Evolutionary conservation across 2,113 vertebrate genomes (phyloP).

Genomic region (Petroica traversi): DNA sequence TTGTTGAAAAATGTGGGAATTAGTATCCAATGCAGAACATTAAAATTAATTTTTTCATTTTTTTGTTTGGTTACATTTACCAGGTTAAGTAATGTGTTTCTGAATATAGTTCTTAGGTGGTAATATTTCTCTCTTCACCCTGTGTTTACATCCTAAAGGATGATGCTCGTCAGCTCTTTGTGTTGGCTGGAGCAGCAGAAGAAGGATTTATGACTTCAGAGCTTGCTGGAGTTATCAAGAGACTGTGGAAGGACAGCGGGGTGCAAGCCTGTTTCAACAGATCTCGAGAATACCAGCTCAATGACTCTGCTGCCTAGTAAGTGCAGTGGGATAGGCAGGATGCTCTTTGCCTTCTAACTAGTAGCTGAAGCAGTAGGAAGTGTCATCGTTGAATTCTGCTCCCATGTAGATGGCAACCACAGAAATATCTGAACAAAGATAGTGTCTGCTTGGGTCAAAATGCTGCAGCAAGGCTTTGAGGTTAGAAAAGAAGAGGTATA

Average conservation of each 20-base stretch:
- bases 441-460: not conserved
- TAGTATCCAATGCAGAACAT: not conserved
- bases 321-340: constrained; percentile 43
- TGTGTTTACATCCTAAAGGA: constrained; percentile 76
- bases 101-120: not conserved
- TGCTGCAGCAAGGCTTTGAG: not conserved
- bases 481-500: not conserved
- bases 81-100: not conserved
- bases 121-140: not conserved
- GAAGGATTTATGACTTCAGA: constrained; percentile 98
- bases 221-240: constrained; percentile 94
- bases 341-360: not conserved
- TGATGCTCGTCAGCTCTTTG: constrained; percentile 95
- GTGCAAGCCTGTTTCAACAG: constrained; percentile 96
- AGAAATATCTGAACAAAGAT: not conserved
- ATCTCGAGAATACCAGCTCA: constrained; percentile 97
- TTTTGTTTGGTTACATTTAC: not conserved
- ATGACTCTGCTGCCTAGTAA: constrained; percentile 98
- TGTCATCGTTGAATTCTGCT: not conserved
- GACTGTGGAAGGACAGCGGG: constrained; percentile 93
- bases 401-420: not conserved
- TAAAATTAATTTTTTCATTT: not conserved
- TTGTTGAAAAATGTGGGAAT: not conserved
- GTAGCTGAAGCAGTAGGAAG: not conserved
- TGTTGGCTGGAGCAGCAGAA: constrained; percentile 93